A percentile compares a stretch with the other conserved stretches of the same genome.
These are phyloP conservation scores for Lysandra bellargus DNA, from an alignment of 2,888 invertebrate genomes.

Conservation along the genomic window DNA sequence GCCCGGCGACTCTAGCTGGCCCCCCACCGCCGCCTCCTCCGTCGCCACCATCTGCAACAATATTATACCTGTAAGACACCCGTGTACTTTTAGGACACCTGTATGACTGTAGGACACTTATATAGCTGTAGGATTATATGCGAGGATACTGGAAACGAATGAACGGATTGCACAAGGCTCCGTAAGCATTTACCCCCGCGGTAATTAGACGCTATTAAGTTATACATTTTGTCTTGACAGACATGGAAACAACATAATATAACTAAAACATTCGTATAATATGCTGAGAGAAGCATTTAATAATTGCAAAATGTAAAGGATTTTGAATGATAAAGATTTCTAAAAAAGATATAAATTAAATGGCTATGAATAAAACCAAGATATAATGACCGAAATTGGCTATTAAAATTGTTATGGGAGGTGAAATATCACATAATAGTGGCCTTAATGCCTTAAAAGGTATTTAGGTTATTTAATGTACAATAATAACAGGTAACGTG, in stretches of 20 bases:
- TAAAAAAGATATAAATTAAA: too few species aligned
- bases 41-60: conserved; percentile 89
- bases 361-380: background rate
- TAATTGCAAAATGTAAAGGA: too few species aligned
- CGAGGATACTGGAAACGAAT: too few species aligned
- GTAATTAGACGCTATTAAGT: too few species aligned
- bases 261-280: too few species aligned
- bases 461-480: background rate
- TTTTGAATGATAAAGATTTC: too few species aligned
- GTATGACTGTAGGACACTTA: background rate
- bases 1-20: conserved; percentile 84
- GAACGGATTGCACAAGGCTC: too few species aligned
- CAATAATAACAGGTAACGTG: background rate
- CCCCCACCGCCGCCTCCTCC: conserved; percentile 83
- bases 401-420: background rate
- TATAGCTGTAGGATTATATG: too few species aligned
- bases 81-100: background rate
- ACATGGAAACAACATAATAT: too few species aligned
- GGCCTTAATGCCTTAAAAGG: background rate
- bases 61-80: background rate
- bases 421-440: background rate
- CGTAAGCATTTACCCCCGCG: too few species aligned
- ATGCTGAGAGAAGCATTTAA: too few species aligned
- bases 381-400: background rate
- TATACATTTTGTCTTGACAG: too few species aligned